Evolutionary conservation across 30 jellyfish, hydroid and myxozoan species (phyloP).

Genomic region (Nemopilema nomurai): DNA sequence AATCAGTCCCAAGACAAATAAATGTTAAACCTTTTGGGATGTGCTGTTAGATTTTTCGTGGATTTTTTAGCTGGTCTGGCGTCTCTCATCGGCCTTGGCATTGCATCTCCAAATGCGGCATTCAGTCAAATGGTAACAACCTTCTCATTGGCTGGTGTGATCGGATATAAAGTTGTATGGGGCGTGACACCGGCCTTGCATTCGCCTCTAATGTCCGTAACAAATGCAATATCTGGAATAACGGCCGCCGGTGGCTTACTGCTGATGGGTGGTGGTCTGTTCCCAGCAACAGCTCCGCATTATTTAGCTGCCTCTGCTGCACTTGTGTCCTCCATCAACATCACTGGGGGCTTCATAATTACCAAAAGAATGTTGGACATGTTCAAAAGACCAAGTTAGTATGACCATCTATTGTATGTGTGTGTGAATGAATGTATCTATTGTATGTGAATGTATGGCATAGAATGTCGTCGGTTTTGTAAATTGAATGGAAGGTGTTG

Average conservation of each 20-base stretch:
- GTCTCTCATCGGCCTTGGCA: slow-evolving; percentile 78
- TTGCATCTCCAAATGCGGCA: slow-evolving; percentile 88
- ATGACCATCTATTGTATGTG: neutral
- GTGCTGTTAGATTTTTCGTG: neutral
- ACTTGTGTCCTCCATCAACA: slow-evolving; percentile 85
- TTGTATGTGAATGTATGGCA: too few species aligned
- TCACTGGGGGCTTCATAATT: slow-evolving; percentile 94
- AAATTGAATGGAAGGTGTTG: too few species aligned
- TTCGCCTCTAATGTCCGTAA: slow-evolving; percentile 95
- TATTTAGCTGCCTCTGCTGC: slow-evolving; percentile 94
- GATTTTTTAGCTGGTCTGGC: slow-evolving; percentile 82
- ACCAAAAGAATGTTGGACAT: slow-evolving; percentile 95
- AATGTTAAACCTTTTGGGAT: too few species aligned
- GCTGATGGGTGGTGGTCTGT: slow-evolving; percentile 91
- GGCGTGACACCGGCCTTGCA: slow-evolving; percentile 97
- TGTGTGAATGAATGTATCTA: neutral
- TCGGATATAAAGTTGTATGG: slow-evolving; percentile 97
- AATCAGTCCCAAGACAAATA: too few species aligned
- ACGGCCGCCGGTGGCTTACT: slow-evolving; percentile 97
- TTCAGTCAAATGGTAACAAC: slow-evolving; percentile 94
- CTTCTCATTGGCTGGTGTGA: slow-evolving; percentile 94
- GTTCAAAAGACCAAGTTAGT: slow-evolving; percentile 92
- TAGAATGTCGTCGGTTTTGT: too few species aligned
- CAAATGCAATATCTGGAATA: slow-evolving; percentile 95
- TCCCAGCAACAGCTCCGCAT: slow-evolving; percentile 88